A percentile compares a stretch with the other conserved stretches of the same genome.
phyloP scores from a whole-genome alignment of 2,113 vertebrate genomes.

The Caretta caretta region DNA sequence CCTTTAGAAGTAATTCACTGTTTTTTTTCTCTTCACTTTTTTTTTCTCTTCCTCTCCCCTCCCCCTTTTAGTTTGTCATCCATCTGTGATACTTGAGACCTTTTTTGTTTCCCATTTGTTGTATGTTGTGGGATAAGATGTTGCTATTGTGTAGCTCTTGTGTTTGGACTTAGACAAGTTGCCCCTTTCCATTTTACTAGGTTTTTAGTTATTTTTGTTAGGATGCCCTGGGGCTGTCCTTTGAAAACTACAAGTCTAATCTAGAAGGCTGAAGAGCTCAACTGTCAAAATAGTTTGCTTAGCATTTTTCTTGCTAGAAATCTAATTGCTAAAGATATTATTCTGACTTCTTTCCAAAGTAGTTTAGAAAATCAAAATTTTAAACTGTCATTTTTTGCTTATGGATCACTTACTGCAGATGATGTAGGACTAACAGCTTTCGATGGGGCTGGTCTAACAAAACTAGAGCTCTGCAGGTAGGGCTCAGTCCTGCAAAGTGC shows the following conservation, averaged over 20 bases:
- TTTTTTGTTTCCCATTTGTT: neutral
- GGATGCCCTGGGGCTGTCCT: neutral
- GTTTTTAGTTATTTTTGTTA: slow-evolving; percentile 13
- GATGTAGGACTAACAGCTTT: neutral
- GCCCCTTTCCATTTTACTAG: neutral
- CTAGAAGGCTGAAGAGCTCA: neutral
- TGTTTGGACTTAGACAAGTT: neutral
- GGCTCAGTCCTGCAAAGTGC: neutral
- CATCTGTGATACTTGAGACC: neutral
- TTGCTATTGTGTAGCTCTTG: neutral
- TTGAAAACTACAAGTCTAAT: neutral
- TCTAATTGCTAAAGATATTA: neutral
- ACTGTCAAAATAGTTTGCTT: neutral
- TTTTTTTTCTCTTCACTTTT: neutral
- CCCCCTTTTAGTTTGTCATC: neutral
- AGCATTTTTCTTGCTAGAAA: neutral
- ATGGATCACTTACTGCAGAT: neutral
- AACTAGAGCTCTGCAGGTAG: neutral
- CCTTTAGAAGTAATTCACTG: neutral
- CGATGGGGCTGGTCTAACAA: neutral
- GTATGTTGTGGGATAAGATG: neutral
- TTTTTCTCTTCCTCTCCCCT: neutral
- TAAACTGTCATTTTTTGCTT: neutral
- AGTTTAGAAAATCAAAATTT: neutral
- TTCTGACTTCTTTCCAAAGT: neutral